A percentile compares a stretch with the other conserved stretches of the same genome.
These are phyloP conservation scores for Coelinius sp. DNA, from an alignment of 2,888 invertebrate species.

Conservation along the genomic window DNA sequence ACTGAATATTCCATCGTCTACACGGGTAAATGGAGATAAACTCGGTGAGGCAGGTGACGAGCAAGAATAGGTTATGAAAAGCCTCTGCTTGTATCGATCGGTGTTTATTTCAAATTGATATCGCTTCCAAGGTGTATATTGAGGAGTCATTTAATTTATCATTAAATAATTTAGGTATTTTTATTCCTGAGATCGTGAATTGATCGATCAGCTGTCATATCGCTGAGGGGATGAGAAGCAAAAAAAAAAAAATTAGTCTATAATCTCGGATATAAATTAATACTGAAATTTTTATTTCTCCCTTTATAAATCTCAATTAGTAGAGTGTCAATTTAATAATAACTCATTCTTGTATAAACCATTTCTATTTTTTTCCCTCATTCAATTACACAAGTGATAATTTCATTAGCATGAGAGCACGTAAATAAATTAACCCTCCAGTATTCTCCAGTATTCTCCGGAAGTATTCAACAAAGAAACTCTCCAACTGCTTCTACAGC, in stretches of 20 bases:
- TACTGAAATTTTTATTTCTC: not conserved
- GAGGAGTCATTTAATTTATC: not conserved
- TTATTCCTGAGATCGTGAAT: too few species aligned
- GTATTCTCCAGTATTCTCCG: not conserved
- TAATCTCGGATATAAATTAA: not conserved
- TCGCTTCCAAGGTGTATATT: not conserved
- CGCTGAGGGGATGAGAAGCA: not conserved
- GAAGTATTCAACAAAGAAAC: not conserved
- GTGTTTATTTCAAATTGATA: not conserved
- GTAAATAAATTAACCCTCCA: not conserved
- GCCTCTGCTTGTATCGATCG: not conserved
- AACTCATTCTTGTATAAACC: too few species aligned
- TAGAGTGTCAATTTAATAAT: not conserved
- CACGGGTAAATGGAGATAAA: not conserved
- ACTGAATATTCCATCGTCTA: not conserved
- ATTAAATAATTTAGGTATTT: not conserved
- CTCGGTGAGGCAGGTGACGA: constrained; percentile 1
- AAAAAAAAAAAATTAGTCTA: not conserved
- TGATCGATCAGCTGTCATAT: not conserved
- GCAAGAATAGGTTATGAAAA: constrained; percentile 5
- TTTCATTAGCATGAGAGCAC: not conserved
- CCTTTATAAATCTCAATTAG: not conserved
- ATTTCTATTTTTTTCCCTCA: not conserved
- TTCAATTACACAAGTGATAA: not conserved
- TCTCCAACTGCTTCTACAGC: too few species aligned